These are phyloP conservation scores for Galerucella calmariensis DNA, from an alignment of 2,888 invertebrate species.

Conservation along the genomic window DNA sequence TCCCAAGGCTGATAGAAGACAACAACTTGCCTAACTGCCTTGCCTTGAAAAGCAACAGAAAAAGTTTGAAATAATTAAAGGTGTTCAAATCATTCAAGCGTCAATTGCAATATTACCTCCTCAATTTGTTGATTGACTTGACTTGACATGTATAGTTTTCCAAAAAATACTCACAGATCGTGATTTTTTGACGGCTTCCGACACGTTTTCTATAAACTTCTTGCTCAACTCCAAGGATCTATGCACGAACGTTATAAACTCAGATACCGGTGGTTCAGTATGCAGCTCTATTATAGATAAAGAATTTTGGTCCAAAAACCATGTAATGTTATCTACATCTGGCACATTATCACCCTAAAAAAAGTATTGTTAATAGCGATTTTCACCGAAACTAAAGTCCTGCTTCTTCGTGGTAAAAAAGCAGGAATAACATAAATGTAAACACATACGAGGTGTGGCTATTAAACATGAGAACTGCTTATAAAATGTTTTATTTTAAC, in stretches of 20 bases:
- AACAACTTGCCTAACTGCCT: too few relatives aligned
- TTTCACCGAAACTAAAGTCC: too few relatives aligned
- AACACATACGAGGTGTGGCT: background rate
- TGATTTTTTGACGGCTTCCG: slow-evolving; percentile 16
- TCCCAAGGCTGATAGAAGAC: too few relatives aligned
- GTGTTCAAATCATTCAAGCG: too few relatives aligned
- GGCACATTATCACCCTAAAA: slow-evolving; percentile 75
- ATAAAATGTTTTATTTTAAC: background rate
- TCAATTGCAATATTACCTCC: background rate
- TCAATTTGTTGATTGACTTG: background rate
- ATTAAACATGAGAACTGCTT: background rate
- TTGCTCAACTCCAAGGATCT: slow-evolving; percentile 75
- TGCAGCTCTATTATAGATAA: slow-evolving; percentile 74
- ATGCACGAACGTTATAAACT: slow-evolving; percentile 72
- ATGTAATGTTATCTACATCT: slow-evolving; percentile 79
- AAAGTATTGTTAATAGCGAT: slow-evolving; percentile 8
- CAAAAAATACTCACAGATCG: slow-evolving; percentile 29
- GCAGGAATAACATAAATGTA: too few relatives aligned
- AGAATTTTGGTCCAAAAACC: slow-evolving; percentile 81
- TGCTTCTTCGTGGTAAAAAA: too few relatives aligned
- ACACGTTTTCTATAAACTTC: slow-evolving; percentile 73
- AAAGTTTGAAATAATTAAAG: too few relatives aligned
- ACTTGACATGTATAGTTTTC: background rate
- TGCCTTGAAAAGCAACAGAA: too few relatives aligned
- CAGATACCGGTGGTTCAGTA: slow-evolving; percentile 74